Base-by-base conservation (phyloP, 2,888 invertebrate genomes). In the Apamea sordens region DNA sequence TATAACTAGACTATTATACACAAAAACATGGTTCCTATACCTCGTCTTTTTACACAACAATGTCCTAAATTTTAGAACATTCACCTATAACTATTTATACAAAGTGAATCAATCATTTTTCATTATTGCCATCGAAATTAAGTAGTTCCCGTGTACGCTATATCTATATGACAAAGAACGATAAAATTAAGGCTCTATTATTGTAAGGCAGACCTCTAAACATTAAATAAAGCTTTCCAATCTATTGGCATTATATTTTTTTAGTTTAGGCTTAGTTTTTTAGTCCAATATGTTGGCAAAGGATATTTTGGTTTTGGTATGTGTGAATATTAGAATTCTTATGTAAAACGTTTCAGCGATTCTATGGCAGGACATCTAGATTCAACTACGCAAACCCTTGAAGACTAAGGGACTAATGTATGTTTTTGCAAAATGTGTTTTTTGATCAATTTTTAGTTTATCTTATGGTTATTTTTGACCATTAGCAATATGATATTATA, bases 11-110 rank as follows among this genome's bases (percentile, higher is more conserved):
- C 92, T 93, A 94, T 91, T 92, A 89, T 95, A 95, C 95, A 95
- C 86, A 89, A 90, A 92, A 91, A 90, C 89, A 90, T 92, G 92
- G 92, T 92, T 92, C 91, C 90, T 77, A 91, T 92, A 93, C 92
- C 89, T 84, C 91, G 90, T 90, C 91, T 91, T 91, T 90, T 90
- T 90, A 92, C 90, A 91, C 82, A 83, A 80, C 85, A 84, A 94
- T 93, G 93, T 92, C 90, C 95, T 95, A 95, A 95, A 95, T 95
- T 95, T 96, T 95, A 96, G 95, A 95, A 93, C 95, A 95, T 91
- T 86, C 50, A 79, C 85, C 85, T 84, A 85, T 76, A 84, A 73
- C 84, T 85, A 79, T 86, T 79, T 77, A 76, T 84, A 90, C 78
- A 85, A 77, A 87, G 78, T 80, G 73, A 81, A 84, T 83, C 77